These are phyloP conservation scores for Matsumurasca onukii DNA, from an alignment of 1,140 invertebrate genomes.

Conservation along the genomic window DNA sequence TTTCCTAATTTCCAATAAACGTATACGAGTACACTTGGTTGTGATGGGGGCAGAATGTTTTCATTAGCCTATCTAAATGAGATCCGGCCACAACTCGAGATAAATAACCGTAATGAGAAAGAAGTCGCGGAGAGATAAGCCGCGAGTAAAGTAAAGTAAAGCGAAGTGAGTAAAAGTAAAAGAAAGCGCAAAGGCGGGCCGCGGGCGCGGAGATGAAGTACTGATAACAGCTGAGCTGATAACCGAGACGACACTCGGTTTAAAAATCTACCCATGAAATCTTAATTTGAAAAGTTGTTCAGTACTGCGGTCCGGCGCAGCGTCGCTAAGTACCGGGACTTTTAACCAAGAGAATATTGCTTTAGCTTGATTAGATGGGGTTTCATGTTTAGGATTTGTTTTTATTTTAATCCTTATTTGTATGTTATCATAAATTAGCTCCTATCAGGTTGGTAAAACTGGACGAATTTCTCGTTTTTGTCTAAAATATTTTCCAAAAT, in stretches of 20 bases:
- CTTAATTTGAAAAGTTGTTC: constrained; percentile 21
- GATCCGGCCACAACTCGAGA: not conserved
- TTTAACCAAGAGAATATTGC: not conserved
- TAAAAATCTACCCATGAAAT: constrained; percentile 26
- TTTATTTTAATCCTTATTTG: too few relatives aligned
- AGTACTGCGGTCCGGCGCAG: constrained; percentile 2
- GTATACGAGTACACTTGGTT: not conserved
- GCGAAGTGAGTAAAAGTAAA: constrained; percentile 1
- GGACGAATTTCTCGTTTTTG: too few relatives aligned
- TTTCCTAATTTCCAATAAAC: too few relatives aligned
- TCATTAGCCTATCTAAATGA: constrained; percentile 15
- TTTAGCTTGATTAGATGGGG: too few relatives aligned
- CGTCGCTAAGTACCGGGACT: not conserved
- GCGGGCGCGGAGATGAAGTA: not conserved
- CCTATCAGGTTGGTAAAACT: too few relatives aligned
- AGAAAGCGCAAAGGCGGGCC: not conserved
- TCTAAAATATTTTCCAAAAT: too few relatives aligned
- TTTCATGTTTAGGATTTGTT: too few relatives aligned
- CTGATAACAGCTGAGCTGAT: not conserved
- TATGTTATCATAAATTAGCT: too few relatives aligned
- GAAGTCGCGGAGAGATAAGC: constrained; percentile 12
- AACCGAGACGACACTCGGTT: constrained; percentile 9
- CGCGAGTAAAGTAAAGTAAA: constrained; percentile 4
- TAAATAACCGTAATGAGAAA: constrained; percentile 19
- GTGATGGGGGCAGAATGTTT: not conserved